Evolutionary conservation across 2,888 invertebrate genomes (phyloP), one percentile per base, ranked within the genome.

Genomic region (Callyntrura guangdongensis): DNA sequence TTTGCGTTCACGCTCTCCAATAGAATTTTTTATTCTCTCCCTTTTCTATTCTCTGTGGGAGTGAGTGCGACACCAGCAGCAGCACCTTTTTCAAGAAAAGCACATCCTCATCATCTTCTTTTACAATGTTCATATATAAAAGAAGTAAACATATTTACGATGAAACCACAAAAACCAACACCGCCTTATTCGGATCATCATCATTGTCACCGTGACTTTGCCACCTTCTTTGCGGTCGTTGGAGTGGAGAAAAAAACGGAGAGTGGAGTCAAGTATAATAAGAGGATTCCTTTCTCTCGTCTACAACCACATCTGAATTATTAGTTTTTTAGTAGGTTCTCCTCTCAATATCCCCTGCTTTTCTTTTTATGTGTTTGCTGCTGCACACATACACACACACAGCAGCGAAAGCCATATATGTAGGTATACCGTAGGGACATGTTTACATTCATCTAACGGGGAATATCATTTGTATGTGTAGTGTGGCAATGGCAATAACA

Each of bases 171-270:
- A 86, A 86, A 56, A 8, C 72, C 53, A 72, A 49, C 69, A 53
- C 67, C 83, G 45, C 72, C 72, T 56, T 85, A 85, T 72, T 85
- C 20, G 79, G 64, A 86, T 86, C 79, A 86, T 45, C 61, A 49
- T 86, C 36, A 79, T 79, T 74, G 86, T 79, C 64, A 77, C 74
- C 67, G 85, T 86, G 85, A 86, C 85, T 86, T 86, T 86, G 64
- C 61, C 53, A 49, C 74, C 36, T 56, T 36, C 61, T 86, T 77
- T 77, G 49, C 53, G 53, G 77, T 53, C 25, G 25, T 22, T 25
- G 22, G 45, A 72, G 74, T 45, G 72, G 20, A 45, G 64, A 47
- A 86, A 69, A 72, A 81, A 59, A 69, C 45, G 17, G 59, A 27
- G 69, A 86, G 61, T 59, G 47, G 17, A 86, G 85, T 86, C 64